These are phyloP conservation scores for Elephas maximus DNA, from an alignment of 2,113 vertebrate species.

Conservation along the genomic window DNA sequence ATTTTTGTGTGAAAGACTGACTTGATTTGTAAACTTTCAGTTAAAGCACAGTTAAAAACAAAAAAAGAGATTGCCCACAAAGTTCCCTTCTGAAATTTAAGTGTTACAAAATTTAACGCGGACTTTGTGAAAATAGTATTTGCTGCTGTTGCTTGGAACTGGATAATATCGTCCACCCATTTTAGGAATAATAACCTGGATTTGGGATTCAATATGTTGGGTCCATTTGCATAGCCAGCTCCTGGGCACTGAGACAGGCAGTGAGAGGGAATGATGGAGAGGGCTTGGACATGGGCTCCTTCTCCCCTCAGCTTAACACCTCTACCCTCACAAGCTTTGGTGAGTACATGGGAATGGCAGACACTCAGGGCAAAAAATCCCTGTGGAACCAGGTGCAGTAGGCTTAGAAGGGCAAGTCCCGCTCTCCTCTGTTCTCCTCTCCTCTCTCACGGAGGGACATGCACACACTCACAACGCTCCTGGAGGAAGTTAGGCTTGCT, in stretches of 20 bases:
- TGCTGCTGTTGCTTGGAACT: background rate
- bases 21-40: too few species aligned
- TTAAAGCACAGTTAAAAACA: too few species aligned
- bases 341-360: background rate
- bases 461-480: background rate
- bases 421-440: background rate
- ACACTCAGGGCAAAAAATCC: background rate
- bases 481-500: background rate
- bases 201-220: background rate
- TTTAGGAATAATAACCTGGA: background rate
- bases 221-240: background rate
- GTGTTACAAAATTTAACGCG: slow-evolving; percentile 33
- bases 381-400: background rate
- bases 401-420: background rate
- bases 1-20: too few species aligned
- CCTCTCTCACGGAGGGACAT: too few species aligned
- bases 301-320: background rate
- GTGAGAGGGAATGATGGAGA: background rate
- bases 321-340: background rate
- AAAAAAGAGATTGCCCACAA: background rate
- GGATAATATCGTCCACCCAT: slow-evolving; percentile 3
- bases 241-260: rapidly evolving
- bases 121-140: slow-evolving; percentile 2
- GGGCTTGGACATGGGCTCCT: background rate
- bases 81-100: slow-evolving; percentile 62